Conservation (phyloP, 1,140 invertebrate genomes). For the Mycetomoellerius zeteki region DNA sequence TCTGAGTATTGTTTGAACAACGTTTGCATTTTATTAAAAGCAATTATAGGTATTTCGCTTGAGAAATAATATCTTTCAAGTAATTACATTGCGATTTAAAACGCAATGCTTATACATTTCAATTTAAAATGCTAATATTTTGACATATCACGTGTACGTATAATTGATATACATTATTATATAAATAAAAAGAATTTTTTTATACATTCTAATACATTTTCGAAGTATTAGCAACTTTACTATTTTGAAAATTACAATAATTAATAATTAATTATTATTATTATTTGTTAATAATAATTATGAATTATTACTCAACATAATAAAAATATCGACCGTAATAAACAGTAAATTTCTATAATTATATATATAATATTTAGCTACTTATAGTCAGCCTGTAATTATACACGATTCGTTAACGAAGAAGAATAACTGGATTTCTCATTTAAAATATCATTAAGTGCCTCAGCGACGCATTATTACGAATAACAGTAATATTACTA, state of each 20-base stretch:
- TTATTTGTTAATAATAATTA: no score
- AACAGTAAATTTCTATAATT: conserved; percentile 7
- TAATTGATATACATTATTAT: not conserved
- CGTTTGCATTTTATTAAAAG: not conserved
- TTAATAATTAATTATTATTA: not conserved
- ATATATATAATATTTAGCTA: not conserved
- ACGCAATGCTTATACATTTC: not conserved
- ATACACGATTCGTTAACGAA: conserved; percentile 12
- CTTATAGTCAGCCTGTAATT: not conserved
- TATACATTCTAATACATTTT: not conserved
- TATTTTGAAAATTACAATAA: conserved; percentile 3
- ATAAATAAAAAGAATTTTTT: not conserved
- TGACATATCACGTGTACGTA: not conserved
- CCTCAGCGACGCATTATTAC: conserved; percentile 32
- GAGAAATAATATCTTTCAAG: not conserved
- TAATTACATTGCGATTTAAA: not conserved
- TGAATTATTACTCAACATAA: not conserved
- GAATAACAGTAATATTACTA: conserved; percentile 60
- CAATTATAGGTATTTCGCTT: not conserved
- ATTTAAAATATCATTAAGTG: conserved; percentile 63
- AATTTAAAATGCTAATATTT: not conserved
- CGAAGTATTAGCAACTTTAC: not conserved
- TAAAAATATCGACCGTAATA: not conserved
- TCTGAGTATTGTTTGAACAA: not conserved
- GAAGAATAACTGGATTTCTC: not conserved